Evolutionary conservation across 2,888 invertebrate genomes (phyloP), one percentile per base, ranked within the genome.

Genomic region (Pandemis heparana): DNA sequence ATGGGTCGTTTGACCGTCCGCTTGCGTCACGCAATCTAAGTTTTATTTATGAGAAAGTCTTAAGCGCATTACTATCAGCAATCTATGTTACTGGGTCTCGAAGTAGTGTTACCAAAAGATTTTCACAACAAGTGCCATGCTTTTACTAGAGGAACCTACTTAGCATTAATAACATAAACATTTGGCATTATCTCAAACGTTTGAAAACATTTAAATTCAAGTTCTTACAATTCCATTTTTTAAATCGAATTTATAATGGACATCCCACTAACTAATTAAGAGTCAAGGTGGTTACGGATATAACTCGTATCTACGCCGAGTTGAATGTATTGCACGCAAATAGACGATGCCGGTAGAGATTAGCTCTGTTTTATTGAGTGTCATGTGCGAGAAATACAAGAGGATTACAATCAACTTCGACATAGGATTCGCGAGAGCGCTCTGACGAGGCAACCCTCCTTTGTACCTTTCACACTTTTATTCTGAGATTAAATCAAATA

Each of bases 241-340:
- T 23, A 39, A 18, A 53, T 43, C 12, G 41, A 16, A 53, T 62
- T 62, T 53, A 39, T 46, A 56, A 68, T 46, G 38, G n/a, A 48
- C 72, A 62, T 72, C 53, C 14, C 68, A 16, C 48, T 61, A 62
- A 70, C 41, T 53, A 61, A 62, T 73, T 63, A 48, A 59, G 46
- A 73, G 59, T 63, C 68, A 62, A 73, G 72, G 68, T 43, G 16
- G 62, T 62, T 53, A 66, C 67, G 62, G 67, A 72, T 72, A 68
- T 72, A 72, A 62, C 72, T 51, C 72, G 62, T 48, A 48, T 63
- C 72, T 72, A 43, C 56, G 38, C 70, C 43, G 56, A 56, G 63
- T 63, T 72, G 63, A 68, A 63, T 23, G 68, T 62, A 43, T 63
- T 68, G 73, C 59, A 64, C 73, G 59, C 68, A 68, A 63, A 73